Conservation (phyloP, 2,113 vertebrate genomes). For the Seriola aureovittata region DNA sequence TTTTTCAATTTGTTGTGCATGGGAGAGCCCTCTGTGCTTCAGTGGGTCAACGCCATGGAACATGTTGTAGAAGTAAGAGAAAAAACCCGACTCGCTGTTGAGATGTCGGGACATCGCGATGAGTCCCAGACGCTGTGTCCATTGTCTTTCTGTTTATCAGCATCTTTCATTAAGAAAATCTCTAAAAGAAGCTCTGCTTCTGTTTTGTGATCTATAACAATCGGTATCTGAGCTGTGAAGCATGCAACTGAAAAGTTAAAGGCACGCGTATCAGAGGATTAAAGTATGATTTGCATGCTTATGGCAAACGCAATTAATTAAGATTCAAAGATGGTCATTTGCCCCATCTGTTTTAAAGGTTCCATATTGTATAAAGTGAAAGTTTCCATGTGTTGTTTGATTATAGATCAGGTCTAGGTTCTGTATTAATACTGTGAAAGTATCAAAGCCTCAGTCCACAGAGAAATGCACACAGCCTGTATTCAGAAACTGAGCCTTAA, state of each 20-base stretch:
- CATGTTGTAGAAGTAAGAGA: not conserved
- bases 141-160: constrained; percentile 7
- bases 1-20: not conserved
- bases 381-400: too few relatives aligned
- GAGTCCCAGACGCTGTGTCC: not conserved
- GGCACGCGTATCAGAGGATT: too few relatives aligned
- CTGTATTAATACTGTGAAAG: too few relatives aligned
- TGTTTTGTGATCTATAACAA: constrained; percentile 3
- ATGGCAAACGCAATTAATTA: not conserved
- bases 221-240: not conserved
- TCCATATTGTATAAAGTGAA: too few relatives aligned
- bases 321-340: not conserved
- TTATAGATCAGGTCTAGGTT: too few relatives aligned
- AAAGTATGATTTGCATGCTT: not conserved
- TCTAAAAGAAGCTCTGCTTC: not conserved
- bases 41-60: not conserved
- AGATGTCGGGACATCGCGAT: not conserved
- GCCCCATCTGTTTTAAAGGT: too few relatives aligned
- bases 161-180: not conserved
- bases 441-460: too few relatives aligned
- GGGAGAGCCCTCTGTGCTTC: not conserved
- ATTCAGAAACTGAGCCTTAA: too few relatives aligned
- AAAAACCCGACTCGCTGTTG: not conserved
- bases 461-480: too few relatives aligned
- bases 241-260: not conserved